phyloP scores from a whole-genome alignment of 2,113 vertebrate genomes.

The Pagrus major region DNA sequence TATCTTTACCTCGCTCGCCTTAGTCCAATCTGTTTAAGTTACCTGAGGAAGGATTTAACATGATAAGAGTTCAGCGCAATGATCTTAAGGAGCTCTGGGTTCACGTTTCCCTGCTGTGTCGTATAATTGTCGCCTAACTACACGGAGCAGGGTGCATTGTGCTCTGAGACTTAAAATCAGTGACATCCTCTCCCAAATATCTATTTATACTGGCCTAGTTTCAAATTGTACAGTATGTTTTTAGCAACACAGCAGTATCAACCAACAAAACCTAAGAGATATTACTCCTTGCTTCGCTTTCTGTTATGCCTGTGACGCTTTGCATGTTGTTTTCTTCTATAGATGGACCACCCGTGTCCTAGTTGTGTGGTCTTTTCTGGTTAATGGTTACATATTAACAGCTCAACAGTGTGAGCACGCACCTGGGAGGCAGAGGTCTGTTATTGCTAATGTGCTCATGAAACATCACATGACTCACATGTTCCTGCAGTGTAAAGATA shows the following conservation, averaged over 20 bases:
- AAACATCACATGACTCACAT: neutral
- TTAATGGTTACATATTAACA: slow-evolving; percentile 53
- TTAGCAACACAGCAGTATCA: slow-evolving; percentile 7
- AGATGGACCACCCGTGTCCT: neutral
- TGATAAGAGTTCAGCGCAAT: slow-evolving; percentile 6
- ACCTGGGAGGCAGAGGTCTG: neutral
- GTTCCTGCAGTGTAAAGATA: neutral
- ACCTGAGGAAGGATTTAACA: slow-evolving; percentile 30
- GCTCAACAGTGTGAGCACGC: neutral
- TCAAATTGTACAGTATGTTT: slow-evolving; percentile 14
- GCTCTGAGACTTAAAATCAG: slow-evolving; percentile 3
- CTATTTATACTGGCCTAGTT: slow-evolving; percentile 59
- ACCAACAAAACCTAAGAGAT: slow-evolving; percentile 7
- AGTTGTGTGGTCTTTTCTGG: slow-evolving; percentile 34
- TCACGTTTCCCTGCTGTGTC: neutral
- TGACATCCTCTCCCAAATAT: slow-evolving; percentile 2
- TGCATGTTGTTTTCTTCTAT: slow-evolving; percentile 12
- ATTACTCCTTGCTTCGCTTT: neutral
- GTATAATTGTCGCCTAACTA: slow-evolving; percentile 1
- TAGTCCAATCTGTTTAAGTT: slow-evolving; percentile 45
- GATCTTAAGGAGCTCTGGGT: slow-evolving; percentile 14
- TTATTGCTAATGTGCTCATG: neutral
- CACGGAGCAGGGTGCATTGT: slow-evolving; percentile 4
- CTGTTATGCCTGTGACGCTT: neutral
- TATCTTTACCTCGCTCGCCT: slow-evolving; percentile 25